Evolutionary conservation across 2,888 invertebrate species (phyloP).

Genomic region (Macrophya annulata): DNA sequence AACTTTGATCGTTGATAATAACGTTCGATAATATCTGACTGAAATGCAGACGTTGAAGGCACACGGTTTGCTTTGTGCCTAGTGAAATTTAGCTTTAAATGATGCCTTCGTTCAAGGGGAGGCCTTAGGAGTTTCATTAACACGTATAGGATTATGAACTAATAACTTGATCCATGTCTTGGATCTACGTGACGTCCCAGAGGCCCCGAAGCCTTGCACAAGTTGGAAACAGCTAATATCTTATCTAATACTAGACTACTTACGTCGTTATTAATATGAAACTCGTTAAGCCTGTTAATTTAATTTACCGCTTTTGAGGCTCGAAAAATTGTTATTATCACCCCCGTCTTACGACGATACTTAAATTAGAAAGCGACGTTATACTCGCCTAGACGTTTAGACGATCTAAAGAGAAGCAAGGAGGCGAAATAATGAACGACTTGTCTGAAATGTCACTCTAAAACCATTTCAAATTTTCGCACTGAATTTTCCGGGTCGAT

Average conservation of each 20-base stretch:
- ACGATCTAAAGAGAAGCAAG: background rate
- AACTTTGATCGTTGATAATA: slow-evolving; percentile 36
- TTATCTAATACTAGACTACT: slow-evolving; percentile 41
- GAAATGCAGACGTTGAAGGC: background rate
- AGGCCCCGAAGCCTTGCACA: slow-evolving; percentile 57
- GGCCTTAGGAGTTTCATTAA: slow-evolving; percentile 64
- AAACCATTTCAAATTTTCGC: slow-evolving; percentile 37
- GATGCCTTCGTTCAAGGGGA: slow-evolving; percentile 26
- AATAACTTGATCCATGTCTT: slow-evolving; percentile 63
- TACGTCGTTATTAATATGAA: slow-evolving; percentile 40
- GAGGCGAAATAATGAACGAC: slow-evolving; percentile 37
- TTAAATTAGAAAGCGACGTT: background rate
- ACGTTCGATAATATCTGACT: background rate
- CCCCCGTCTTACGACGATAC: background rate
- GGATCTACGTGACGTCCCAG: slow-evolving; percentile 58
- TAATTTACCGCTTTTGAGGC: slow-evolving; percentile 1
- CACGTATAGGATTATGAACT: slow-evolving; percentile 66
- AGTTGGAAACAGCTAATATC: slow-evolving; percentile 49
- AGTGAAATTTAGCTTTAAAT: slow-evolving; percentile 46
- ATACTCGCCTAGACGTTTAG: background rate
- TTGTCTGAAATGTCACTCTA: slow-evolving; percentile 47
- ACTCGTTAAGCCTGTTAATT: slow-evolving; percentile 42
- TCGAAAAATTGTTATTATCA: slow-evolving; percentile 33
- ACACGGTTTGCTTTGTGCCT: slow-evolving; percentile 27
- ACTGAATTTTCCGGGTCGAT: slow-evolving; percentile 8